Percentiles rank a stretch among this genome's conserved stretches.
These are phyloP conservation scores for Poicephalus gulielmi DNA, from an alignment of 2,113 vertebrate genomes.

Conservation along the genomic window DNA sequence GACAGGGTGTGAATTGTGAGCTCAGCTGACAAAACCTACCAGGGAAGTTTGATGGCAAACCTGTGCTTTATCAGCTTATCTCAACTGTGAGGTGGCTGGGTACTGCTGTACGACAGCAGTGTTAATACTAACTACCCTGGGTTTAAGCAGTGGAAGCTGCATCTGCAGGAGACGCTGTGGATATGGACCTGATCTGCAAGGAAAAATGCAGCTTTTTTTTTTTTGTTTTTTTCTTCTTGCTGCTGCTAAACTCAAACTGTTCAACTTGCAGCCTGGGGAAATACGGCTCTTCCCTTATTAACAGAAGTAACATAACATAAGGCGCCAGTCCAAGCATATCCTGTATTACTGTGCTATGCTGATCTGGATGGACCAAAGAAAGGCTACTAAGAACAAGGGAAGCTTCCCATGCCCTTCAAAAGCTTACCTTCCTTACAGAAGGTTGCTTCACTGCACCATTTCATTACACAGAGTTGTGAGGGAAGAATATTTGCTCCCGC, in stretches of 20 bases:
- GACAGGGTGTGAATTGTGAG: neutral
- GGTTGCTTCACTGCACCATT: neutral
- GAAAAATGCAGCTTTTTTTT: neutral
- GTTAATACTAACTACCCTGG: neutral
- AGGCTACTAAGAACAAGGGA: neutral
- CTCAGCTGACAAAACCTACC: neutral
- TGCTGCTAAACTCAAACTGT: neutral
- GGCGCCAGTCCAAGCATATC: neutral
- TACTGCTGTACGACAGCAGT: neutral
- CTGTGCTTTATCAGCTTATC: neutral
- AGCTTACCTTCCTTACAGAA: neutral
- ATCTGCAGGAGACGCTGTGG: neutral
- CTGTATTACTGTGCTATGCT: neutral
- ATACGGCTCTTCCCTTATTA: neutral
- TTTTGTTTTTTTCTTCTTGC: neutral
- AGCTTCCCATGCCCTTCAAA: neutral
- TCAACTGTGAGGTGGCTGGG: neutral
- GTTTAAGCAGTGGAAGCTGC: neutral
- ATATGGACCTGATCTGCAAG: neutral
- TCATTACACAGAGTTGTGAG: neutral
- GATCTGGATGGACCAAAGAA: neutral
- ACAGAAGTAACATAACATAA: neutral
- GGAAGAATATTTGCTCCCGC: neutral
- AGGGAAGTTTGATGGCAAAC: neutral
- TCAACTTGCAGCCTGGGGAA: neutral